Conservation (phyloP, 2,888 invertebrate genomes). For the Prenolepis imparis region DNA sequence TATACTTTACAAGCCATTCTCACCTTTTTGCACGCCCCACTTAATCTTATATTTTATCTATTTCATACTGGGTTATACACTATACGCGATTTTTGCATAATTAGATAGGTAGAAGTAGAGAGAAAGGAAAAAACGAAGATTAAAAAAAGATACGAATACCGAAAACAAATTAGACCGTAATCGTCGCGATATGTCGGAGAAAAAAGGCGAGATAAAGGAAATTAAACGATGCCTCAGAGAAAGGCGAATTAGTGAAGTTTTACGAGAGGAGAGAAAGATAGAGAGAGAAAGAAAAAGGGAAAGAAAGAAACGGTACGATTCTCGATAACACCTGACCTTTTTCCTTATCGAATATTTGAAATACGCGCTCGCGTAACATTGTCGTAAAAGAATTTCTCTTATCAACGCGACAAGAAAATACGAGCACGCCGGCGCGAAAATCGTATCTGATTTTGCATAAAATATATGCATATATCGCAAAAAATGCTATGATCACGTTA, state of each 20-base stretch:
- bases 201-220: slow-evolving; percentile 45
- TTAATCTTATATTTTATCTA: slow-evolving; percentile 59
- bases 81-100: slow-evolving; percentile 41
- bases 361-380: slow-evolving; percentile 11
- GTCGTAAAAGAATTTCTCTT: slow-evolving; percentile 46
- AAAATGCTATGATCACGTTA: slow-evolving; percentile 27
- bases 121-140: slow-evolving; percentile 8
- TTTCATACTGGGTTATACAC: slow-evolving; percentile 23
- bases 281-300: neutral
- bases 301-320: slow-evolving; percentile 57
- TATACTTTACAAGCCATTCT: slow-evolving; percentile 80
- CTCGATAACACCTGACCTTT: slow-evolving; percentile 69
- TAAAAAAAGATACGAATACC: slow-evolving; percentile 27
- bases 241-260: slow-evolving; percentile 68
- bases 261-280: slow-evolving; percentile 11
- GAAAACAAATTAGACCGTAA: slow-evolving; percentile 59
- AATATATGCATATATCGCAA: slow-evolving; percentile 3
- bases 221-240: slow-evolving; percentile 52
- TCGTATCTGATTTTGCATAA: slow-evolving; percentile 45
- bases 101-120: slow-evolving; percentile 38
- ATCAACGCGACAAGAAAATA: slow-evolving; percentile 34
- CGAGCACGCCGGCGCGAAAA: neutral
- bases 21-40: slow-evolving; percentile 79
- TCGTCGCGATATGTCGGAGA: slow-evolving; percentile 17
- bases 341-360: slow-evolving; percentile 59